These are phyloP conservation scores for Carettochelys insculpta DNA, from an alignment of 2,113 vertebrate species.

Conservation along the genomic window DNA sequence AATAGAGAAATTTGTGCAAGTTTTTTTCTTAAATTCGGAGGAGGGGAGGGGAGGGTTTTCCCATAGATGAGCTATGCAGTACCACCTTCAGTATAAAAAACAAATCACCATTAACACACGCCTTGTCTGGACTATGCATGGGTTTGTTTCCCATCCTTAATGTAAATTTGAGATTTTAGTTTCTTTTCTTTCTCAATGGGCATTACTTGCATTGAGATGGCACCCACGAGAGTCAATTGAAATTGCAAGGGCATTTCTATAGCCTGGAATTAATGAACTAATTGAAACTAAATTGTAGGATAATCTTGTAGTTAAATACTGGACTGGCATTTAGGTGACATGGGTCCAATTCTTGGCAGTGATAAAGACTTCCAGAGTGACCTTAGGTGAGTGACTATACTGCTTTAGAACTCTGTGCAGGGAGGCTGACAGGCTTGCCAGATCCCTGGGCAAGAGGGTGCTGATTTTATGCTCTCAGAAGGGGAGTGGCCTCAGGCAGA, in stretches of 20 bases:
- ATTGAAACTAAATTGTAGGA: background rate
- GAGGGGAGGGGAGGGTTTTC: too few relatives aligned
- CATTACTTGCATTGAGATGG: background rate
- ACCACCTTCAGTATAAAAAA: background rate
- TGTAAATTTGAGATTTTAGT: background rate
- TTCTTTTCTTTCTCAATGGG: background rate
- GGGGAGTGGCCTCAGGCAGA: too few relatives aligned
- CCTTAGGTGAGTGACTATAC: background rate
- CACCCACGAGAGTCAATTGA: background rate
- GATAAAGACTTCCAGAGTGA: background rate
- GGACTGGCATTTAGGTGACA: background rate
- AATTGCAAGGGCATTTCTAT: background rate
- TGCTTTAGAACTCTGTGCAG: too few relatives aligned
- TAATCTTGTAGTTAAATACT: background rate
- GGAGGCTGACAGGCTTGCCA: too few relatives aligned
- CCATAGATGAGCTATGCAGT: background rate
- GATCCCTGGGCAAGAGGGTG: too few relatives aligned
- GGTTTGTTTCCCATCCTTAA: background rate
- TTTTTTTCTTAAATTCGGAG: too few relatives aligned
- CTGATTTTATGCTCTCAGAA: too few relatives aligned
- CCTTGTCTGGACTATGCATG: background rate
- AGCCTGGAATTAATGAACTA: background rate
- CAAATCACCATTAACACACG: background rate
- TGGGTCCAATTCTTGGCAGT: background rate
- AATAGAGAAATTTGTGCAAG: too few relatives aligned